Conservation (phyloP, 2,888 invertebrate genomes). For the Acanthococcus lagerstroemiae region DNA sequence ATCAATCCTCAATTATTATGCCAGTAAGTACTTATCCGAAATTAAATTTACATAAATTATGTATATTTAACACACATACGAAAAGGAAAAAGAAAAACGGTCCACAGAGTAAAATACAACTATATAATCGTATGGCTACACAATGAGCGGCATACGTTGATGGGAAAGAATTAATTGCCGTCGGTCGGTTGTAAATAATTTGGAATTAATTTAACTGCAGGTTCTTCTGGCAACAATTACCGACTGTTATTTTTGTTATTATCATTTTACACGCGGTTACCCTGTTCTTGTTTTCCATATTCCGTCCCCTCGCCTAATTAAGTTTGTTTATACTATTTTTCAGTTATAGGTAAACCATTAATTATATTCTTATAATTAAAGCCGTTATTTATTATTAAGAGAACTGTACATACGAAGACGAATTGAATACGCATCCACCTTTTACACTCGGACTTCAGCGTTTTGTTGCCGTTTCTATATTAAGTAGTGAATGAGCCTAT, state of each 20-base stretch:
- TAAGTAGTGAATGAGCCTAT: no score
- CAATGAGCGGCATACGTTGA: conserved; percentile 12
- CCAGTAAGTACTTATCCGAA: no score
- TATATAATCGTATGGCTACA: no score
- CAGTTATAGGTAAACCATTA: conserved; percentile 27
- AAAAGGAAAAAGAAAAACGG: no score
- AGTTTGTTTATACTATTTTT: conserved; percentile 27
- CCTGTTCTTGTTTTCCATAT: conserved; percentile 20
- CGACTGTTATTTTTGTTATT: conserved; percentile 23
- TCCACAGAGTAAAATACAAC: no score
- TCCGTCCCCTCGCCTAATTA: conserved; percentile 20
- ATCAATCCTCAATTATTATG: no score
- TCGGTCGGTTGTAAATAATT: conserved; percentile 26
- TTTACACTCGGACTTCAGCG: no score
- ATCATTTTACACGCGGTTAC: conserved; percentile 30
- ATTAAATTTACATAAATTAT: no score
- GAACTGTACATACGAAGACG: neutral
- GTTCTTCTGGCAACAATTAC: conserved; percentile 16
- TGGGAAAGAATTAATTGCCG: conserved; percentile 27
- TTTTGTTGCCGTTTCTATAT: no score
- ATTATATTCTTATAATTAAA: conserved; percentile 8
- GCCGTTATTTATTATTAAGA: no score
- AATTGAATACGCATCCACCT: neutral
- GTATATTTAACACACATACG: no score
- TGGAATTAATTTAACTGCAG: conserved; percentile 19